Evolutionary conservation across 2,888 invertebrate genomes (phyloP).

Genomic region (Aleiodes alternator): DNA sequence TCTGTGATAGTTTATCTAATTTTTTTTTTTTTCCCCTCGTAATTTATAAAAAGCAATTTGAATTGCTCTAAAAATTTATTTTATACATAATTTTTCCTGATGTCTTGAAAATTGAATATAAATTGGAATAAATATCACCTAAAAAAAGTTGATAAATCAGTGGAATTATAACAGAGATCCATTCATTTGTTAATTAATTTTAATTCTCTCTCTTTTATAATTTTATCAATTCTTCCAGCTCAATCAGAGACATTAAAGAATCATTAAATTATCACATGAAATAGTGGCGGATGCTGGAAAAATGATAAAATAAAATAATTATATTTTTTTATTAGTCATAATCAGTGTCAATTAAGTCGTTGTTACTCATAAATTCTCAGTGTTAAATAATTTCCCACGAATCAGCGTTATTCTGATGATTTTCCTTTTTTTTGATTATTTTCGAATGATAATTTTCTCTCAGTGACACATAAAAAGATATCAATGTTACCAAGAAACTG

Average conservation of each 20-base stretch:
- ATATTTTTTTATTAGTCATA: conserved; percentile 22
- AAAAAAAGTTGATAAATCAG: not conserved
- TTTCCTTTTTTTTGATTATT: not conserved
- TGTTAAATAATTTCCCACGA: not conserved
- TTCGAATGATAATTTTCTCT: not conserved
- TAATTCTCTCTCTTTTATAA: not conserved
- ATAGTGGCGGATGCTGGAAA: conserved; percentile 3
- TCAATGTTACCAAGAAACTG: too few relatives aligned
- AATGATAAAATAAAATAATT: conserved; percentile 25
- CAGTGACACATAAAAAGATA: too few relatives aligned
- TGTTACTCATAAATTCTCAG: conserved; percentile 11
- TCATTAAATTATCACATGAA: not conserved
- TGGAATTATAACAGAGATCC: not conserved
- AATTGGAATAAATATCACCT: too few relatives aligned
- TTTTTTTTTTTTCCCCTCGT: too few relatives aligned
- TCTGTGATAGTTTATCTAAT: not conserved
- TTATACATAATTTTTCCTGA: too few relatives aligned
- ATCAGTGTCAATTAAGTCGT: conserved; percentile 10
- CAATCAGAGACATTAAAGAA: not conserved
- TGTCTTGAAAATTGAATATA: too few relatives aligned
- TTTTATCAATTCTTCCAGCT: not conserved
- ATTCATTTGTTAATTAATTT: not conserved
- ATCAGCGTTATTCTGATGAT: too few relatives aligned
- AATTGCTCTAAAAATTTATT: too few relatives aligned
- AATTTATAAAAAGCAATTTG: too few relatives aligned